Percentiles rank a stretch among this genome's conserved stretches.
Conservation (phyloP, 2,888 invertebrate genomes). For the Tetanocera ferruginea region DNA sequence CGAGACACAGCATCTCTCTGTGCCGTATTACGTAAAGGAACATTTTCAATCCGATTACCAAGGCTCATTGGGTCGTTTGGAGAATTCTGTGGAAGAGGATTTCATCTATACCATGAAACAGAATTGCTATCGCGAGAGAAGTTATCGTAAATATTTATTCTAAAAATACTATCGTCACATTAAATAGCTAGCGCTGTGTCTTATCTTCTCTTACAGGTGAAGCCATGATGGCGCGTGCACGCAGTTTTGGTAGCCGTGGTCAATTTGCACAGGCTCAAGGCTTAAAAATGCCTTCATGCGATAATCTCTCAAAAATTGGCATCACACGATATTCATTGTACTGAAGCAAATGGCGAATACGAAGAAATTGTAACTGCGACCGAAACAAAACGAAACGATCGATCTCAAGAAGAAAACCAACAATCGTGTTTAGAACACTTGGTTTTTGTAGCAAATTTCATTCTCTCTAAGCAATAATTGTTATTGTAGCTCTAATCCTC, state of each 20-base stretch:
- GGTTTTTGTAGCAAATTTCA: background rate
- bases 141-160: slow-evolving; percentile 74
- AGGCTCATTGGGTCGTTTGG: slow-evolving; percentile 87
- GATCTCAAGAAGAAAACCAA: background rate
- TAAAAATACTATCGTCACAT: slow-evolving; percentile 22
- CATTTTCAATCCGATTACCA: slow-evolving; percentile 88
- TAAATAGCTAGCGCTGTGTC: slow-evolving; percentile 9
- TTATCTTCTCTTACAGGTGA: slow-evolving; percentile 73
- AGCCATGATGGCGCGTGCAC: slow-evolving; percentile 93
- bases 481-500: no score
- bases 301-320: slow-evolving; percentile 75
- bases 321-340: slow-evolving; percentile 58
- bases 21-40: slow-evolving; percentile 95
- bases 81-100: slow-evolving; percentile 95
- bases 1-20: slow-evolving; percentile 81
- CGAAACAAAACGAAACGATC: background rate
- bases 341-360: slow-evolving; percentile 42
- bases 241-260: slow-evolving; percentile 89
- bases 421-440: background rate
- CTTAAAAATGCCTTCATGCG: slow-evolving; percentile 85
- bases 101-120: slow-evolving; percentile 87
- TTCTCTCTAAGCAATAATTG: background rate
- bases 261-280: slow-evolving; percentile 86
- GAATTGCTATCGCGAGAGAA: slow-evolving; percentile 93
- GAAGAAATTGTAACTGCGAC: no score